Evolutionary conservation across 1,140 invertebrate species (phyloP).

Genomic region (Alviniconcha marisindica): DNA sequence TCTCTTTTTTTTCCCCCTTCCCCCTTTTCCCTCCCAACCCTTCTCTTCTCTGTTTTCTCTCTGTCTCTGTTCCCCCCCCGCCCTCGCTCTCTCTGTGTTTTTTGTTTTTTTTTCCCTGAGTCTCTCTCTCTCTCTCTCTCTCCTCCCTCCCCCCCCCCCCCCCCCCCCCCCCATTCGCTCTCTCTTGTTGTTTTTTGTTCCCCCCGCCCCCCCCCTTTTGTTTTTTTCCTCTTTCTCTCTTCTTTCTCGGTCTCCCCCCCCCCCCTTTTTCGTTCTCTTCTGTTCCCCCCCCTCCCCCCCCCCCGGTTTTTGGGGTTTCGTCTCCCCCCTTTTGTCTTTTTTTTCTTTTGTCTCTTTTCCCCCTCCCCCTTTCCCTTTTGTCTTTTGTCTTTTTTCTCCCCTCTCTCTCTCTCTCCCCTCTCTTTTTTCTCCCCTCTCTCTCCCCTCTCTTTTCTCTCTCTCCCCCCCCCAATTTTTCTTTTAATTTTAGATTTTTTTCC

Average conservation of each 20-base stretch:
- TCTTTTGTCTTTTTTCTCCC: too few species aligned
- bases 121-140: constrained; percentile 24
- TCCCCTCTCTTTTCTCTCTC: neutral
- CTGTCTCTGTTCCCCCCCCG: neutral
- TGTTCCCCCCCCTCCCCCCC: too few species aligned
- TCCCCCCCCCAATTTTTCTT: too few species aligned
- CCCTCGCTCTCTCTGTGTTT: neutral
- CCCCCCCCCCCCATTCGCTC: neutral
- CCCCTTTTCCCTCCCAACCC: neutral
- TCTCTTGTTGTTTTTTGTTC: constrained; percentile 9
- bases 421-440: neutral
- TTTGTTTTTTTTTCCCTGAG: too few species aligned
- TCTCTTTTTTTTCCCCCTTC: neutral
- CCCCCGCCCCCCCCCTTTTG: neutral
- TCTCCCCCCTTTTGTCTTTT: too few species aligned
- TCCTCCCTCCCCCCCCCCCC: neutral
- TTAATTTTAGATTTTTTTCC: neutral
- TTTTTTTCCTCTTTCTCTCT: too few species aligned
- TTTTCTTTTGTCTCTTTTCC: neutral
- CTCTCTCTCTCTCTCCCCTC: constrained; percentile 1
- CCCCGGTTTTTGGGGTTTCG: too few species aligned
- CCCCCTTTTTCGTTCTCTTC: too few species aligned
- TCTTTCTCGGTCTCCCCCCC: too few species aligned
- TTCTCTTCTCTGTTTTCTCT: neutral
- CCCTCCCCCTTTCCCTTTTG: neutral